Evolutionary conservation across 2,113 vertebrate genomes (phyloP).

Genomic region (Melanerpes aurifrons): DNA sequence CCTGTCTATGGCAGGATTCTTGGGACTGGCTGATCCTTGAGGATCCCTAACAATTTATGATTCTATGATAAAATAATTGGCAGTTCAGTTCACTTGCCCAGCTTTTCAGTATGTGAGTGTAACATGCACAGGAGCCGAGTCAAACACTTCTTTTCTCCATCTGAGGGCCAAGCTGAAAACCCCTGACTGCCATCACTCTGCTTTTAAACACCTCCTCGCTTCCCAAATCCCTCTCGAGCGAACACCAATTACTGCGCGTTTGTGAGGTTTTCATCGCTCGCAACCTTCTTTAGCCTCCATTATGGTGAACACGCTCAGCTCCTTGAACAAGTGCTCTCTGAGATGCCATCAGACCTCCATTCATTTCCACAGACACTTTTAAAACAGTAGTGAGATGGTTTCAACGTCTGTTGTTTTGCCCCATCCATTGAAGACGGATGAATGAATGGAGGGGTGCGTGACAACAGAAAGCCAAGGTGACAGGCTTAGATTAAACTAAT

Average conservation of each 20-base stretch:
- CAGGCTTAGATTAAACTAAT: slow-evolving; percentile 62
- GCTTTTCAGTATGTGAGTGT: neutral
- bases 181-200: neutral
- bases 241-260: neutral
- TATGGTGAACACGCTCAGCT: neutral
- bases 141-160: slow-evolving; percentile 23
- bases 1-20: too few relatives aligned
- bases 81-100: slow-evolving; percentile 10
- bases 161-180: slow-evolving; percentile 9
- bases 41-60: too few relatives aligned
- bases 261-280: neutral
- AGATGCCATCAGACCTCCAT: neutral
- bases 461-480: slow-evolving; percentile 51
- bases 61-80: slow-evolving; percentile 8
- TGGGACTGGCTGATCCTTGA: too few relatives aligned
- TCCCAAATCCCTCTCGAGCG: neutral
- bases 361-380: neutral
- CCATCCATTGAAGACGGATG: neutral
- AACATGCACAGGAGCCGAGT: neutral
- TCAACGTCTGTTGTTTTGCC: slow-evolving; percentile 33
- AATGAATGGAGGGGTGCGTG: slow-evolving; percentile 5
- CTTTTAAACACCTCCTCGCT: slow-evolving; percentile 8
- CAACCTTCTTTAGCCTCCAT: neutral
- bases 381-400: slow-evolving; percentile 13
- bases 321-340: neutral